phyloP scores from a whole-genome alignment of 2,888 invertebrate genomes.

The Apocheima hispidaria region DNA sequence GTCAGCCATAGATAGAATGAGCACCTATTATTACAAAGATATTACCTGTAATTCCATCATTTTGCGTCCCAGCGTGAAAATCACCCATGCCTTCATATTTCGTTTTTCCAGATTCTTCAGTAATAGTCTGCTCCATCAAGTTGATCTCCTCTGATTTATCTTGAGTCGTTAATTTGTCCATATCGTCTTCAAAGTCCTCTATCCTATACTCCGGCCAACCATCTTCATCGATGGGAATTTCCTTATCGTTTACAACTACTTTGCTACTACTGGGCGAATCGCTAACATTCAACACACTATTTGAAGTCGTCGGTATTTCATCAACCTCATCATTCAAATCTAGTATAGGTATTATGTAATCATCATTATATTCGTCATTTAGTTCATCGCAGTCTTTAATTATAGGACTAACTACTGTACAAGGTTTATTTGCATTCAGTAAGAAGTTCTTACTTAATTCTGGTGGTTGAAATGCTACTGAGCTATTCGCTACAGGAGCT shows the following conservation, averaged over 20 bases:
- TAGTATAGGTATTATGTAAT: constrained; percentile 58
- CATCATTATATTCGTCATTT: constrained; percentile 52
- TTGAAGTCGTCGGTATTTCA: constrained; percentile 47
- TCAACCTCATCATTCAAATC: constrained; percentile 60
- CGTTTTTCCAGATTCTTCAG: constrained; percentile 47
- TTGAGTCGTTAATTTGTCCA: constrained; percentile 46
- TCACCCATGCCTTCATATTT: constrained; percentile 82
- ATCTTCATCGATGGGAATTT: constrained; percentile 78
- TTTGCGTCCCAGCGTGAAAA: constrained; percentile 87
- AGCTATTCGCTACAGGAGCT: constrained; percentile 66
- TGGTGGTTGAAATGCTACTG: constrained; percentile 75
- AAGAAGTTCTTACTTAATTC: constrained; percentile 64
- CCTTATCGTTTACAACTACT: constrained; percentile 55
- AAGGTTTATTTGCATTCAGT: constrained; percentile 57
- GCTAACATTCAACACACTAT: constrained; percentile 61
- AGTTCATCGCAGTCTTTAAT: constrained; percentile 51
- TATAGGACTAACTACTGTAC: constrained; percentile 57
- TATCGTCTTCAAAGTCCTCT: constrained; percentile 76
- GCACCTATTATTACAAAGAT: background rate
- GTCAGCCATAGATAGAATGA: background rate
- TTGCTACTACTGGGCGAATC: constrained; percentile 60
- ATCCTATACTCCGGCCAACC: constrained; percentile 85
- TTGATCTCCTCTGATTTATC: constrained; percentile 58
- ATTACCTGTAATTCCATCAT: constrained; percentile 88
- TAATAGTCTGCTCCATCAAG: constrained; percentile 63